These are phyloP conservation scores for Saccopteryx bilineata DNA, from an alignment of 2,113 vertebrate genomes.

Conservation along the genomic window DNA sequence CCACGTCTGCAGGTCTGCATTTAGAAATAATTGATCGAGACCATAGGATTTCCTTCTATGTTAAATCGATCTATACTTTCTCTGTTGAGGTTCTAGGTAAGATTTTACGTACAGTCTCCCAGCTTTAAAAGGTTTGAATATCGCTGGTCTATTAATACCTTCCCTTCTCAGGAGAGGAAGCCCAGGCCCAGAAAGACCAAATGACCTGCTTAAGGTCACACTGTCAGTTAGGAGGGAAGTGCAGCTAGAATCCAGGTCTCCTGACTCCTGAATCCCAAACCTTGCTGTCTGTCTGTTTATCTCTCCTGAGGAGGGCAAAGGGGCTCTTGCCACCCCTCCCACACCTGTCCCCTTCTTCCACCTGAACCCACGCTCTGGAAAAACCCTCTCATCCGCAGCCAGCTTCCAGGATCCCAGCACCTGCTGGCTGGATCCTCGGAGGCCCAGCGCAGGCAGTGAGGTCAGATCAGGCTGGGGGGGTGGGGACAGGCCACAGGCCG, in stretches of 20 bases:
- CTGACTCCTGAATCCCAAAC: neutral
- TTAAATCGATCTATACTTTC: neutral
- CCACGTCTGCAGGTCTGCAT: neutral
- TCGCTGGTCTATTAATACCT: neutral
- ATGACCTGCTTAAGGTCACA: neutral
- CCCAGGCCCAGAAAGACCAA: neutral
- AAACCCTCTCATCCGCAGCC: neutral
- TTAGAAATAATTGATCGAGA: conserved; percentile 34
- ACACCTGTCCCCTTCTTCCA: neutral
- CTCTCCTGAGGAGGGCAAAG: neutral
- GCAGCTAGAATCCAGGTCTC: neutral
- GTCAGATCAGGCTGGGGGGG: neutral
- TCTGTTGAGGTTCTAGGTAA: neutral
- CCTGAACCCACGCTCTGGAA: neutral
- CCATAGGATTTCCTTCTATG: neutral
- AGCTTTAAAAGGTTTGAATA: neutral
- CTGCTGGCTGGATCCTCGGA: neutral
- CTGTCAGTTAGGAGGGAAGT: neutral
- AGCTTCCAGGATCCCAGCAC: neutral
- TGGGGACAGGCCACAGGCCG: neutral
- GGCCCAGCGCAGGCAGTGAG: neutral
- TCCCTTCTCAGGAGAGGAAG: neutral
- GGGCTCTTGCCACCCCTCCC: neutral
- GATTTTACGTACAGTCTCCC: neutral
- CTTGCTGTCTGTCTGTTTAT: neutral